phyloP scores from a whole-genome alignment of 2,113 vertebrate genomes.

The Hyperopisus bebe region DNA sequence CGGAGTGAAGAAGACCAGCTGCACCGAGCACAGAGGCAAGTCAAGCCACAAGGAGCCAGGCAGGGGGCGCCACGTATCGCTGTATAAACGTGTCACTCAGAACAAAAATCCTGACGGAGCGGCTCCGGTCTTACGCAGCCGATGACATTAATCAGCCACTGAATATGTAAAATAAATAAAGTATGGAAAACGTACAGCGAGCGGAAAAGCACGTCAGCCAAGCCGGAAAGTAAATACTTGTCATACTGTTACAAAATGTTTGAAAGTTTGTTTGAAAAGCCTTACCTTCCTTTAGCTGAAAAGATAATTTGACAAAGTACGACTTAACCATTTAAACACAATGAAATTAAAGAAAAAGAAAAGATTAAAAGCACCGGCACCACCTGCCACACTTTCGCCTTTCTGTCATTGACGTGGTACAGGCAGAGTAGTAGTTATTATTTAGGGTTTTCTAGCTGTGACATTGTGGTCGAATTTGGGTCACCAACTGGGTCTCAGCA shows the following conservation, averaged over 20 bases:
- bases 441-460: background rate
- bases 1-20: background rate
- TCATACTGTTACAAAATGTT: background rate
- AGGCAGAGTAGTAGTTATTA: background rate
- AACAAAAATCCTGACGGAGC: background rate
- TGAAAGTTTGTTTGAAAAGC: background rate
- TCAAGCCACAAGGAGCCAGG: background rate
- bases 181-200: background rate
- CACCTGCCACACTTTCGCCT: background rate
- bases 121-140: background rate
- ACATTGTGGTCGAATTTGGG: background rate
- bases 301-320: background rate
- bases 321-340: background rate
- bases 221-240: background rate
- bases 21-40: background rate
- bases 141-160: background rate
- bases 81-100: background rate
- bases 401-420: background rate
- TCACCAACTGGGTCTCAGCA: background rate
- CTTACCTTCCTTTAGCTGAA: background rate
- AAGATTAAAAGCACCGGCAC: background rate
- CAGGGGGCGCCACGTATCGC: background rate
- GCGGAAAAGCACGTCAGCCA: background rate
- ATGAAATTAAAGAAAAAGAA: background rate
- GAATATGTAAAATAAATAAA: background rate